Conservation (phyloP, 1,140 invertebrate genomes). For the Bombyx mandarina region DNA sequence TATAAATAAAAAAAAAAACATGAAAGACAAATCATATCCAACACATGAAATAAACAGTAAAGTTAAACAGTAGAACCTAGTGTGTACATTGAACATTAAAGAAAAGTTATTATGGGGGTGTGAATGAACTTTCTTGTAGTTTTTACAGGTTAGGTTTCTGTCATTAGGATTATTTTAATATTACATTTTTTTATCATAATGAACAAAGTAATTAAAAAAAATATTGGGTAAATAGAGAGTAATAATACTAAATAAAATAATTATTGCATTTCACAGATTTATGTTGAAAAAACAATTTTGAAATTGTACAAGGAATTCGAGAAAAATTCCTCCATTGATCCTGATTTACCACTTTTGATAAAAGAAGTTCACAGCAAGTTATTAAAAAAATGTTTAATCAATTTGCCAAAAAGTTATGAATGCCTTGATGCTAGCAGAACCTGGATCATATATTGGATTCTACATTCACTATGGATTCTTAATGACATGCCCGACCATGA, state of each 20-base stretch:
- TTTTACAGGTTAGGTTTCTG: too few relatives aligned
- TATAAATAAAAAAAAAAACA: too few relatives aligned
- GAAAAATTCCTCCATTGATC: constrained; percentile 69
- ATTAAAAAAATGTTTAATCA: constrained; percentile 78
- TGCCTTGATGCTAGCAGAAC: constrained; percentile 93
- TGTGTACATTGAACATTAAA: too few relatives aligned
- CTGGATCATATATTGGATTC: constrained; percentile 97
- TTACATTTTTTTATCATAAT: constrained; percentile 1
- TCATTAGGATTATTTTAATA: not conserved
- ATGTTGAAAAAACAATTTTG: constrained; percentile 71
- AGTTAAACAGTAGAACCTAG: too few relatives aligned
- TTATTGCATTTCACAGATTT: constrained; percentile 69
- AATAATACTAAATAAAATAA: not conserved
- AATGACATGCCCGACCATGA: constrained; percentile 79
- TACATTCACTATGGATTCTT: constrained; percentile 90
- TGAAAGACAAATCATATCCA: too few relatives aligned
- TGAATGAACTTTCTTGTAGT: too few relatives aligned
- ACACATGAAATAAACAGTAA: too few relatives aligned
- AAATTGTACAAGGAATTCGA: constrained; percentile 76
- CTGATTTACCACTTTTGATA: constrained; percentile 75
- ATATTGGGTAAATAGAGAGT: not conserved
- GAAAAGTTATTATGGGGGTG: too few relatives aligned
- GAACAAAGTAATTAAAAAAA: not conserved
- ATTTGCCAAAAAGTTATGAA: constrained; percentile 80
- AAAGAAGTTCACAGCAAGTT: constrained; percentile 77